Percentiles rank a stretch among this genome's conserved stretches.
phyloP scores from a whole-genome alignment of 64 coral and sea anemone genomes.

The Actinia tenebrosa region DNA sequence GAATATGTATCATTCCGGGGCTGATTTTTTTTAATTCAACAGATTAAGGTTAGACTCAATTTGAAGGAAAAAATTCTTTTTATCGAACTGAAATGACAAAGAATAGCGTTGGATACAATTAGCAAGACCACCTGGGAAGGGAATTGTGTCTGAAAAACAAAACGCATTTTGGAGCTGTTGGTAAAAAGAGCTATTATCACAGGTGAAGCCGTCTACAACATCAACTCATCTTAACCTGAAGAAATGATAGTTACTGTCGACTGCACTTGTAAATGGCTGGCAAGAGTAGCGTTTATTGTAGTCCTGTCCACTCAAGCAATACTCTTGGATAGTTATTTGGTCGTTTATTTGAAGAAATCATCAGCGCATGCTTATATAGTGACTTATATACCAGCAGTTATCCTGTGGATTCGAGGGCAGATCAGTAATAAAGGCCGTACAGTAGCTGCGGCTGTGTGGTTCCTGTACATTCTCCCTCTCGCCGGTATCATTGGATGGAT shows the following conservation, averaged over 20 bases:
- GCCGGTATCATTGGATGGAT: conserved; percentile 14
- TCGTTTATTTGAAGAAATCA: conserved; percentile 6
- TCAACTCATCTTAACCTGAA: not conserved
- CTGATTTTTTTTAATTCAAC: not conserved
- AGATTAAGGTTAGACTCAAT: not conserved
- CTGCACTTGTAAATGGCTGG: conserved; percentile 16
- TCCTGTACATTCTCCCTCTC: not conserved
- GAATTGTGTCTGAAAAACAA: not conserved
- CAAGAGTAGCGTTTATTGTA: conserved; percentile 4
- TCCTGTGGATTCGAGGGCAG: conserved; percentile 28
- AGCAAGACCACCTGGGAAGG: not conserved
- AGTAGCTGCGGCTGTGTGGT: conserved; percentile 21
- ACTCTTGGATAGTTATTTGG: conserved; percentile 3
- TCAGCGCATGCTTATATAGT: conserved; percentile 24
- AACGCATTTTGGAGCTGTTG: not conserved
- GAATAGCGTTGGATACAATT: not conserved
- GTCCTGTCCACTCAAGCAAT: conserved; percentile 12
- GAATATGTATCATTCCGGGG: not conserved
- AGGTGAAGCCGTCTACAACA: not conserved
- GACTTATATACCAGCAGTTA: conserved; percentile 11
- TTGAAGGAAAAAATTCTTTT: not conserved
- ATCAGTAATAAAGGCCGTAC: conserved; percentile 7
- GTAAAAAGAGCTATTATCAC: not conserved
- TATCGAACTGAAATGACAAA: not conserved
- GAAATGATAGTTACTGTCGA: not conserved